Evolutionary conservation across 2,888 invertebrate species (phyloP).

Genomic region (Orgyia antiqua): DNA sequence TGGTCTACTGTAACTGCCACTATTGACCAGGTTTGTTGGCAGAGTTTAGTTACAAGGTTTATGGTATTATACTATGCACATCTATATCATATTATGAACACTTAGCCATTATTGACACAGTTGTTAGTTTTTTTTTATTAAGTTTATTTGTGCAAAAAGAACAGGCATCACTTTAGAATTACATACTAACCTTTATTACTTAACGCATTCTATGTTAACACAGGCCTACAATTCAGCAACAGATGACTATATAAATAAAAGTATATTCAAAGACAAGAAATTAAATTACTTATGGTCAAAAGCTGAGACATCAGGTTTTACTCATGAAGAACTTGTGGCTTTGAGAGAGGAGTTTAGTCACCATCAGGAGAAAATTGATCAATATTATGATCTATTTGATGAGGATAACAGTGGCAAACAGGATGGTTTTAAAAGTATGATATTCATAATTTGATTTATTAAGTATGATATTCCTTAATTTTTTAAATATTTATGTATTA

Average conservation of each 20-base stretch:
- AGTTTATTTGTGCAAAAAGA: too few species aligned
- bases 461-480: not conserved
- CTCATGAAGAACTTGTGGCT: slow-evolving; percentile 87
- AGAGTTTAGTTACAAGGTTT: too few species aligned
- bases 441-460: not conserved
- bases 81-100: too few species aligned
- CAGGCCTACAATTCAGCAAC: slow-evolving; percentile 56
- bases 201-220: too few species aligned
- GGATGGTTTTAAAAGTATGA: slow-evolving; percentile 82
- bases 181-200: too few species aligned
- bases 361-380: slow-evolving; percentile 95
- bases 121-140: too few species aligned
- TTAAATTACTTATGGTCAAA: slow-evolving; percentile 93
- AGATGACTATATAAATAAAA: slow-evolving; percentile 83
- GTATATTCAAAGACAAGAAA: slow-evolving; percentile 93
- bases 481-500: not conserved
- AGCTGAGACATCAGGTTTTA: slow-evolving; percentile 92
- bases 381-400: slow-evolving; percentile 88
- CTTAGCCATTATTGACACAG: too few species aligned
- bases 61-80: too few species aligned
- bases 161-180: too few species aligned
- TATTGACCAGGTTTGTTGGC: too few species aligned
- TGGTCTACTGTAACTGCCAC: too few species aligned
- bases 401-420: slow-evolving; percentile 78
- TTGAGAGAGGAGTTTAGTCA: slow-evolving; percentile 93